Conservation (phyloP, 2,888 invertebrate genomes). For the Meiosimyza decipiens region DNA sequence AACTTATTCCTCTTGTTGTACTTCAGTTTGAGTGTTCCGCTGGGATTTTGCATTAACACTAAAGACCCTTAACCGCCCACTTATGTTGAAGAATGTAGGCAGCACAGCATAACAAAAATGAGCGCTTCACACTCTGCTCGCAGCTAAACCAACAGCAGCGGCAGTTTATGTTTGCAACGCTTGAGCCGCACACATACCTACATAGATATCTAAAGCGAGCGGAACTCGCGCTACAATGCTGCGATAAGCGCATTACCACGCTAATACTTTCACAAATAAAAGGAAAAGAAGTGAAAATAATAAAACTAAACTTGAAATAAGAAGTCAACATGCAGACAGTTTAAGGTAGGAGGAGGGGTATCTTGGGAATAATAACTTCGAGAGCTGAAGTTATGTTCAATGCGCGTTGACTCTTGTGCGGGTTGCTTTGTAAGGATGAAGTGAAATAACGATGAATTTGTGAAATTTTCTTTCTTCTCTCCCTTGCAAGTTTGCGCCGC, state of each 20-base stretch:
- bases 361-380: conserved; percentile 21
- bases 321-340: not conserved
- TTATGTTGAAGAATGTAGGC: conserved; percentile 2
- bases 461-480: not conserved
- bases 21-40: conserved; percentile 2
- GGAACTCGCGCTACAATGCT: not conserved
- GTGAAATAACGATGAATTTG: not conserved
- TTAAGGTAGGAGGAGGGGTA: not conserved
- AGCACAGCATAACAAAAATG: not conserved
- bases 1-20: not conserved
- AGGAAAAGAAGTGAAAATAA: too few relatives aligned
- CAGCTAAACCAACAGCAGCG: not conserved
- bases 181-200: not conserved
- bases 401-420: not conserved
- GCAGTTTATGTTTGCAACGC: too few relatives aligned
- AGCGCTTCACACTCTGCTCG: not conserved
- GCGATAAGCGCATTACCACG: too few relatives aligned
- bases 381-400: conserved; percentile 2
- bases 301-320: not conserved
- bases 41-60: conserved; percentile 22
- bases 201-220: not conserved
- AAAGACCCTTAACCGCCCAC: conserved; percentile 24
- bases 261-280: too few relatives aligned
- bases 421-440: too few relatives aligned
- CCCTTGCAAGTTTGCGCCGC: not conserved